These are phyloP conservation scores for Lepidurus apus DNA, from an alignment of 1,140 invertebrate species.

Conservation along the genomic window DNA sequence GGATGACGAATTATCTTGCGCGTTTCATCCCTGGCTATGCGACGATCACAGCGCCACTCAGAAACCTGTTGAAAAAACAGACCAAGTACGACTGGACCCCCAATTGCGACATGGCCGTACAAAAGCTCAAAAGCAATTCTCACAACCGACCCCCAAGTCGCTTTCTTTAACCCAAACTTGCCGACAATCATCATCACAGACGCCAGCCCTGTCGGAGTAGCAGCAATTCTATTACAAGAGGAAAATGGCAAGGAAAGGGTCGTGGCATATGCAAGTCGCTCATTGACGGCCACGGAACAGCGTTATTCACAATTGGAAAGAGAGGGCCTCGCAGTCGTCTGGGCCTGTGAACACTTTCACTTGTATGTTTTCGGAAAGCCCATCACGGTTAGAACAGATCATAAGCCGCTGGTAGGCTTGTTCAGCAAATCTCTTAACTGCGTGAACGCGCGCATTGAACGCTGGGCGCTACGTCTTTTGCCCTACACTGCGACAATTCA, in stretches of 20 bases:
- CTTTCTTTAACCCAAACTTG: conserved; percentile 42
- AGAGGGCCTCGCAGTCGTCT: conserved; percentile 41
- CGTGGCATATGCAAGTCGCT: conserved; percentile 41
- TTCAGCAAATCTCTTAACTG: neutral
- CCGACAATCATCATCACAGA: conserved; percentile 43
- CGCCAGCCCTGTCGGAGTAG: conserved; percentile 44
- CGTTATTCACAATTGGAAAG: conserved; percentile 42
- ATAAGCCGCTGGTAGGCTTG: conserved; percentile 22
- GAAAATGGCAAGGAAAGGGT: conserved; percentile 30
- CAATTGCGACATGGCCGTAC: conserved; percentile 33
- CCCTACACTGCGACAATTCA: neutral
- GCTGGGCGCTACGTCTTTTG: neutral
- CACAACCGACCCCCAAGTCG: conserved; percentile 32
- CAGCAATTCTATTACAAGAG: conserved; percentile 41
- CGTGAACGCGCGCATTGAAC: neutral
- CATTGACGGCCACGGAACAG: conserved; percentile 38
- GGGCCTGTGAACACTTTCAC: conserved; percentile 42
- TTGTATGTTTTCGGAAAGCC: conserved; percentile 13
- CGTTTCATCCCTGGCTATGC: conserved; percentile 44
- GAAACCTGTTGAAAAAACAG: conserved; percentile 37
- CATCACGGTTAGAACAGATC: conserved; percentile 8
- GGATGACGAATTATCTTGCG: conserved; percentile 44
- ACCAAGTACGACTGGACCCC: conserved; percentile 36
- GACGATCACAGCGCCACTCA: conserved; percentile 38
- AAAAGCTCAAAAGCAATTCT: conserved; percentile 36